Evolutionary conservation across 2,888 invertebrate species (phyloP).

Genomic region (Allophyes oxyacanthae): DNA sequence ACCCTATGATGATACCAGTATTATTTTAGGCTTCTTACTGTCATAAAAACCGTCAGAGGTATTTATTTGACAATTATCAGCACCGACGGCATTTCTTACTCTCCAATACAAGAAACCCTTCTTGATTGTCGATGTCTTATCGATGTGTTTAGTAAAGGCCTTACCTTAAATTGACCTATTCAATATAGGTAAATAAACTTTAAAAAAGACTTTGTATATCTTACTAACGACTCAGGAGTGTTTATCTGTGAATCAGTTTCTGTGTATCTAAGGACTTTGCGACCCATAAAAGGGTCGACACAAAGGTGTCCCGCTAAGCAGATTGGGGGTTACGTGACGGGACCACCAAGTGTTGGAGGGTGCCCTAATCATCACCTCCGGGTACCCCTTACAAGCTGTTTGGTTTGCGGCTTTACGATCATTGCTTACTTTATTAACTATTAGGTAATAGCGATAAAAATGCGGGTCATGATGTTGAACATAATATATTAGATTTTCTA

Average conservation of each 20-base stretch:
- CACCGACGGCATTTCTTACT: no score
- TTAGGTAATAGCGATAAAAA: no score
- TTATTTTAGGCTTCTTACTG: no score
- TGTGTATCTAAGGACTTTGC: constrained; percentile 77
- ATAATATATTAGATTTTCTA: no score
- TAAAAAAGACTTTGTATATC: constrained; percentile 60
- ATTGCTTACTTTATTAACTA: constrained; percentile 27
- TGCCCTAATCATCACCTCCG: constrained; percentile 74
- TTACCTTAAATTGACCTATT: constrained; percentile 18
- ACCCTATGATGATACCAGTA: no score
- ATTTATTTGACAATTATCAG: no score
- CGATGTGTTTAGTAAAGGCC: no score
- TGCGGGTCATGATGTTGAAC: no score
- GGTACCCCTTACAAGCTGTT: constrained; percentile 61
- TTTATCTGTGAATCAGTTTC: constrained; percentile 80
- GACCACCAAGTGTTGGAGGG: constrained; percentile 68
- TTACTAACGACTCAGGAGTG: constrained; percentile 68
- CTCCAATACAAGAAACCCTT: no score
- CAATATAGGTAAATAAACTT: constrained; percentile 31
- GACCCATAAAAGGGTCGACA: constrained; percentile 79
- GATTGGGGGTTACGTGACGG: constrained; percentile 82
- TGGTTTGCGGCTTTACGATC: constrained; percentile 58
- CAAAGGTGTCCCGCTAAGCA: constrained; percentile 85
- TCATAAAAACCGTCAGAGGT: no score
- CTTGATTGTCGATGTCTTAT: no score